Percentiles rank a stretch among this genome's conserved stretches.
Evolutionary conservation across 2,888 invertebrate genomes (phyloP).

Genomic region (Zaprionus lineosus): DNA sequence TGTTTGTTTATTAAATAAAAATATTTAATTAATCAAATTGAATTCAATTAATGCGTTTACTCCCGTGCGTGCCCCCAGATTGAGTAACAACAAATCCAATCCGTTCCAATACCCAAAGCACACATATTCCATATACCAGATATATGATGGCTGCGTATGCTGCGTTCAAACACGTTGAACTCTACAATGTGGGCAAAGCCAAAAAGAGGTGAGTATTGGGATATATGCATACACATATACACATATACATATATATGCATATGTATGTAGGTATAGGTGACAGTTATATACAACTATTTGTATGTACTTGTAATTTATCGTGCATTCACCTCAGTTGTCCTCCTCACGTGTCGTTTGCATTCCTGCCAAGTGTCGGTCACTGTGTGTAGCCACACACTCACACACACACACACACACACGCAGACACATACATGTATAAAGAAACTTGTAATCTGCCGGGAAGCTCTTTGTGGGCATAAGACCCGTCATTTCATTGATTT

Average conservation of each 20-base stretch:
- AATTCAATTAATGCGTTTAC: background rate
- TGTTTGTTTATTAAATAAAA: background rate
- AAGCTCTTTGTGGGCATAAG: constrained; percentile 31
- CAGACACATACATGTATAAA: background rate
- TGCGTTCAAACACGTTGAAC: constrained; percentile 95
- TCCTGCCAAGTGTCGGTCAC: constrained; percentile 24
- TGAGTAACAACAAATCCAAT: constrained; percentile 21
- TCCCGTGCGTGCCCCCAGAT: background rate
- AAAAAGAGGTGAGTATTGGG: constrained; percentile 90
- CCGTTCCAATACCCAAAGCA: constrained; percentile 18
- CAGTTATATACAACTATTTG: constrained; percentile 12
- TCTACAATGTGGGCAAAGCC: constrained; percentile 96
- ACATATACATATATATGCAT: constrained; percentile 5
- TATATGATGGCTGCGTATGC: constrained; percentile 93
- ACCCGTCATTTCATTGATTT: constrained; percentile 49
- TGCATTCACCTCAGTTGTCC: constrained; percentile 55
- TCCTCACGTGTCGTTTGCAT: constrained; percentile 24
- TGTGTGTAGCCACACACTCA: no score
- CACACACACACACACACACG: background rate
- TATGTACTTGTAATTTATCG: constrained; percentile 55
- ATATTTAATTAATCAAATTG: no score
- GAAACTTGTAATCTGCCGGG: constrained; percentile 22
- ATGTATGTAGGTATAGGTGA: constrained; percentile 2
- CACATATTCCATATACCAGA: constrained; percentile 23
- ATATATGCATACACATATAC: constrained; percentile 5